Percentiles rank a stretch among this genome's conserved stretches.
phyloP scores from a whole-genome alignment of 2,888 invertebrate genomes.

The Onthophagus sagittarius region DNA sequence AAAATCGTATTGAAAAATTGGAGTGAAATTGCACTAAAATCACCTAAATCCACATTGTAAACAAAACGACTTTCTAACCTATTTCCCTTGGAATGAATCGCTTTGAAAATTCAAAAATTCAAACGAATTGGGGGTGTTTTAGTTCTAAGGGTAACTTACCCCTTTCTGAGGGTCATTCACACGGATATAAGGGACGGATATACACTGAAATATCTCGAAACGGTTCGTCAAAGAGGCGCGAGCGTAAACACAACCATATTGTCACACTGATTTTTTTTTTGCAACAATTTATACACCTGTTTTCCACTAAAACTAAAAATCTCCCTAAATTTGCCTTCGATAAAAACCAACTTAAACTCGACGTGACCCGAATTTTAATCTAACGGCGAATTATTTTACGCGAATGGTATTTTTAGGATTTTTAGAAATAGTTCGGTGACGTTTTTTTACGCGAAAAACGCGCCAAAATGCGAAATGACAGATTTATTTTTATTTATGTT shows the following conservation, averaged over 20 bases:
- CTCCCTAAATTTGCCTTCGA: neutral
- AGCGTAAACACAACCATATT: constrained; percentile 21
- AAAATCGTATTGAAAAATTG: too few species aligned
- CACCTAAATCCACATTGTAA: neutral
- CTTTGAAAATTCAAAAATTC: neutral
- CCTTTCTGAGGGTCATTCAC: neutral
- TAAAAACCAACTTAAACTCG: neutral
- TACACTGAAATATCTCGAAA: neutral
- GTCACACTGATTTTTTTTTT: constrained; percentile 17
- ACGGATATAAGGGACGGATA: neutral
- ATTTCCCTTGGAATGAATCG: neutral
- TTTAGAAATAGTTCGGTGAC: neutral
- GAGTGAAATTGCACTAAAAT: too few species aligned
- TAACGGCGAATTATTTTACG: neutral
- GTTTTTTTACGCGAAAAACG: neutral
- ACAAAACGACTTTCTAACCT: constrained; percentile 7
- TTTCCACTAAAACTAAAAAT: constrained; percentile 8
- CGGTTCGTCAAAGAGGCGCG: neutral
- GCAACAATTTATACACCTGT: constrained; percentile 19
- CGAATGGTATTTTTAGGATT: neutral
- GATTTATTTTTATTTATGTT: too few species aligned
- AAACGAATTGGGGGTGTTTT: neutral
- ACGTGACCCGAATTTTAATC: neutral
- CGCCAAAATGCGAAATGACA: neutral
- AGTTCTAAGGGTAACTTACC: neutral